Evolutionary conservation across 2,888 invertebrate species (phyloP), one percentile per base, ranked within the genome.

Genomic region (Uloborus plumipes): DNA sequence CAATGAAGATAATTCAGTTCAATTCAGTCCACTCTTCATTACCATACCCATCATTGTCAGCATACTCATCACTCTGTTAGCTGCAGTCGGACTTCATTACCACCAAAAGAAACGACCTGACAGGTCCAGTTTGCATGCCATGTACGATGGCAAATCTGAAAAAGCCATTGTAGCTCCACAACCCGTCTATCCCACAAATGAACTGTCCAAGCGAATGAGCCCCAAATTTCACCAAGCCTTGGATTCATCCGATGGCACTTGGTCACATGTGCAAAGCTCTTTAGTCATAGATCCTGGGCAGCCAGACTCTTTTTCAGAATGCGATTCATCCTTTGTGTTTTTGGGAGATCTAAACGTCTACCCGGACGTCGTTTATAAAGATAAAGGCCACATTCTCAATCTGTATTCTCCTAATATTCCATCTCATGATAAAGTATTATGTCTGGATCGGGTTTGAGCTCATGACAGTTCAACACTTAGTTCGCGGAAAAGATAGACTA

Each of bases 261-360:
- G 80, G 80, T 80, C 80, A 55, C 80, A 80, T 66, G 80, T 71
- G 31, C 73, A 71, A 26, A 80, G 78, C 31, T 71, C 73, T 22
- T 66, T 84, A 69, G 83, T 73, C 71, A 69, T 78, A 39, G 73
- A 69, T 62, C 74, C 72, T 14, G 77, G 72, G 39, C 83, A 84
- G 62, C 78, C 78, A 14, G 78, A 84, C 51, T 72, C 83, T 1
- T 80, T 80, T 55, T 80, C 80, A 1, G 80, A 80, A 26, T 80
- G 80, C 55, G 74, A 71, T 64, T 80, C 80, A 31, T 80, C 80
- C 18, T 80, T 80, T 51, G 80, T 80, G 62, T 80, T 80, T 64
- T 62, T 71, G 47, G 80, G 80, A 14, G 80, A 80, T 62, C 67
- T 72, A n/a, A 72, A 72, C 66, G 55, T 79, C 53, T 79, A 79